These are phyloP conservation scores for Carduelis carduelis DNA, from an alignment of 2,797 vertebrate genomes.

Conservation along the genomic window DNA sequence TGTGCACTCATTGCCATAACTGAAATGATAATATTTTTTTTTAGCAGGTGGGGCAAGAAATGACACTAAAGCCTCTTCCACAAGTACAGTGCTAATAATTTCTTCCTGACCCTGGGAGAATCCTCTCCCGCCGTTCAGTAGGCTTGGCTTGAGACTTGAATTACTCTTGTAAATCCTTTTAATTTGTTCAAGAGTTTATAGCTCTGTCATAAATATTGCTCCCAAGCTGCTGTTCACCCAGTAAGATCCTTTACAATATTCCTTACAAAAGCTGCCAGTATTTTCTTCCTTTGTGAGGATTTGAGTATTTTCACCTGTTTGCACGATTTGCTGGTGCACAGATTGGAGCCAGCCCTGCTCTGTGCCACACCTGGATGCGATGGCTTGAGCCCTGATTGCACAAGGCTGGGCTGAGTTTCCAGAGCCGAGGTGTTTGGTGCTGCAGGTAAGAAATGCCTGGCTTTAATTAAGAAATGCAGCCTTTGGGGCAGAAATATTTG, in stretches of 20 bases:
- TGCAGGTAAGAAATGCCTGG: conserved; percentile 21
- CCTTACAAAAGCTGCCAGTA: background rate
- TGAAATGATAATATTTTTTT: conserved; percentile 44
- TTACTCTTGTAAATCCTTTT: conserved; percentile 71
- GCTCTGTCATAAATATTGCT: conserved; percentile 51
- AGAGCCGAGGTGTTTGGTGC: background rate
- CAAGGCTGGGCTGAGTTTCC: background rate
- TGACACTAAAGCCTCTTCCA: conserved; percentile 58
- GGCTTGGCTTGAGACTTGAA: conserved; percentile 41
- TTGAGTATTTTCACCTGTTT: background rate
- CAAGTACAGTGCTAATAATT: conserved; percentile 65
- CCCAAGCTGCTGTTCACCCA: background rate
- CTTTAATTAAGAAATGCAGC: background rate
- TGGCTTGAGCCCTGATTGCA: background rate
- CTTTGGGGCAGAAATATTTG: background rate
- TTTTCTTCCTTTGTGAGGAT: background rate
- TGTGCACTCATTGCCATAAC: conserved; percentile 69
- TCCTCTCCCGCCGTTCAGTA: background rate
- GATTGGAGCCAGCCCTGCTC: background rate
- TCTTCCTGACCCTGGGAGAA: conserved; percentile 52
- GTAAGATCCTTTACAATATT: background rate
- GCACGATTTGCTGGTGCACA: background rate
- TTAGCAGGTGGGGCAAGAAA: conserved; percentile 63
- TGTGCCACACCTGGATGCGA: rapidly evolving
- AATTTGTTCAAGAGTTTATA: conserved; percentile 70